Base-by-base conservation (phyloP, 2,113 vertebrate species). In the Vulpes vulpes region DNA sequence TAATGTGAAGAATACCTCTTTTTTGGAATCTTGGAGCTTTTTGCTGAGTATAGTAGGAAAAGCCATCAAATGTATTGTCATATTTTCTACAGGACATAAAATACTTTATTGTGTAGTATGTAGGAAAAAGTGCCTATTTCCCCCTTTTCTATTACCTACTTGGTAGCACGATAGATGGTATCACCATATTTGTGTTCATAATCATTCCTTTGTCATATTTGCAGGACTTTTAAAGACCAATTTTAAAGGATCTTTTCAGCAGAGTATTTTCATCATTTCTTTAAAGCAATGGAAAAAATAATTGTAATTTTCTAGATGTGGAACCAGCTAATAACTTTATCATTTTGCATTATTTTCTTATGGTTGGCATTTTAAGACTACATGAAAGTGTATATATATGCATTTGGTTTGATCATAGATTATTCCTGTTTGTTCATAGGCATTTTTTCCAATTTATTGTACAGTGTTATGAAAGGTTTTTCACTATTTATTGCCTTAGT, bases 321-420 rank as follows among this genome's bases (percentile, higher is more conserved):
- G 83, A 83, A 38, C 71, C 35, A 92, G 2, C 43, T 94, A 57
- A 19, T 53, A 43, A 73, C 87, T 32, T 69, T 83, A 79, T 82
- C 15, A 57, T 94, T 92, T 81, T 93, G 16, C 74, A 90, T 93
- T 91, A 65, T 96, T 82, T 96, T 74, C 49, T 92, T 15, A 57
- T 43, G 16, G 23, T 53, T 82, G 43, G 32, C 43, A 30, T 96
- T 94, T 95, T 79, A 78, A 86, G 16, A 67, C 51, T 89, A 7
- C 16, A 35, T 15, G 0, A 7, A 79, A 87, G 32, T 93, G 32
- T 93, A 49, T 87, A 20, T 90, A 19, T 73, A 22, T 87, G 27
- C 10, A 19, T 57, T 65, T 96, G 27, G 35, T 73, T 89, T 81
- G 80, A 59, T 81, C 10, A 15, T 53, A 87, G 35, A 51, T 43